phyloP scores from a whole-genome alignment of 1,140 invertebrate genomes.

The Lucilia sericata region DNA sequence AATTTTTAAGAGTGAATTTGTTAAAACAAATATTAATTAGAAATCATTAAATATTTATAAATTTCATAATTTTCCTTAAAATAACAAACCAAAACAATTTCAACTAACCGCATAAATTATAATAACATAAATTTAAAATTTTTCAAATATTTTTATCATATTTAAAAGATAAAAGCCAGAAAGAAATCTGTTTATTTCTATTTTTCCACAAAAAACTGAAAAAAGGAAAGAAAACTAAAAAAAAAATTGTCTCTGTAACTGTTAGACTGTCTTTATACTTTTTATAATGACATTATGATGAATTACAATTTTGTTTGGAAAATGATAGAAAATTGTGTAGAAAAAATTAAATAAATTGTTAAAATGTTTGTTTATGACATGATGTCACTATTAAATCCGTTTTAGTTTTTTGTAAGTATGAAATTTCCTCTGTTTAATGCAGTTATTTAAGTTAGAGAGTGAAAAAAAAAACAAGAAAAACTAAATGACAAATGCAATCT shows the following conservation, averaged over 20 bases:
- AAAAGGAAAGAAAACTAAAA: background rate
- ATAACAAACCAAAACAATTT: background rate
- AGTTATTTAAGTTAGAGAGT: background rate
- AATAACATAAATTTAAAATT: background rate
- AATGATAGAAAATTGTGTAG: too few species aligned
- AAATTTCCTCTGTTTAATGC: background rate
- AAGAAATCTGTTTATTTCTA: background rate
- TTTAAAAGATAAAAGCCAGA: background rate
- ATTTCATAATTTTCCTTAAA: background rate
- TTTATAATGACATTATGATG: slow-evolving; percentile 7
- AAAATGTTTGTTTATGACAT: slow-evolving; percentile 1
- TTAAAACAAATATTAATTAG: background rate
- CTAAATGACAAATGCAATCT: background rate
- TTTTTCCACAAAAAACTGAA: background rate
- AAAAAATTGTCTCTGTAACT: background rate
- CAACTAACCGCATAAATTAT: background rate
- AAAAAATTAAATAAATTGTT: background rate
- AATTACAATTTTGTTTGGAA: background rate
- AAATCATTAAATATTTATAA: background rate
- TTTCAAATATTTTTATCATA: background rate
- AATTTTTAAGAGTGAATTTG: too few species aligned
- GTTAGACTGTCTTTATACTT: background rate
- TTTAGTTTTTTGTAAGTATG: background rate
- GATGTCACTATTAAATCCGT: slow-evolving; percentile 1
- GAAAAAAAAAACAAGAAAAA: background rate